These are phyloP conservation scores for Tholera decimalis DNA, from an alignment of 2,888 invertebrate species.

Conservation along the genomic window DNA sequence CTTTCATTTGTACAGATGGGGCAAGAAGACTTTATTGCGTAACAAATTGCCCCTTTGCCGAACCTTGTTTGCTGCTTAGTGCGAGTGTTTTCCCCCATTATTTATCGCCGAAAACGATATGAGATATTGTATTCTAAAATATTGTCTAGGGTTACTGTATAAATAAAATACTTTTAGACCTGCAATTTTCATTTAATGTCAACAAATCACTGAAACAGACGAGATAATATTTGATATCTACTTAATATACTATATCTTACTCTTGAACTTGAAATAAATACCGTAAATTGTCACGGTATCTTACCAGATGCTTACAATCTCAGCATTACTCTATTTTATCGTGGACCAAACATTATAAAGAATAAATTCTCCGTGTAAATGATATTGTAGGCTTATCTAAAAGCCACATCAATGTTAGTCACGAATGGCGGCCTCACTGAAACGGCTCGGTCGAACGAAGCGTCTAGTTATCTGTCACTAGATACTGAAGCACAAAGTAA, in stretches of 20 bases:
- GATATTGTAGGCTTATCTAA: slow-evolving; percentile 83
- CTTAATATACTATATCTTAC: slow-evolving; percentile 33
- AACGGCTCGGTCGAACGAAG: slow-evolving; percentile 77
- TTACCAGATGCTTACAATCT: slow-evolving; percentile 65
- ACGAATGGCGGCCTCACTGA: slow-evolving; percentile 83
- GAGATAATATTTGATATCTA: slow-evolving; percentile 26
- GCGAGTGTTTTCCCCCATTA: slow-evolving; percentile 64
- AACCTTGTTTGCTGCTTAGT: slow-evolving; percentile 77
- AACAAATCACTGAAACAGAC: slow-evolving; percentile 27
- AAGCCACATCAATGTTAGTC: slow-evolving; percentile 83
- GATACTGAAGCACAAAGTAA: slow-evolving; percentile 64
- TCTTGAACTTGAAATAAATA: slow-evolving; percentile 42
- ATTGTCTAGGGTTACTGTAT: slow-evolving; percentile 14
- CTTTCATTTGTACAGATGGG: slow-evolving; percentile 88
- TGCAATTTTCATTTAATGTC: slow-evolving; percentile 10
- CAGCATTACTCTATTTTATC: slow-evolving; percentile 68
- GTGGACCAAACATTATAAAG: slow-evolving; percentile 56
- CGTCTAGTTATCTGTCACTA: slow-evolving; percentile 76
- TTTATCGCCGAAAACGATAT: slow-evolving; percentile 59
- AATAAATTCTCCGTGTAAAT: slow-evolving; percentile 78
- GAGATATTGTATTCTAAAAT: slow-evolving; percentile 42
- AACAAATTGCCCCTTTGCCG: slow-evolving; percentile 83
- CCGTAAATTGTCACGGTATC: slow-evolving; percentile 55
- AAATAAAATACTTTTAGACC: not conserved
- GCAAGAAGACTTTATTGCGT: slow-evolving; percentile 84